Evolutionary conservation across 1,140 invertebrate species (phyloP).

Genomic region (Heliconius nattereri): DNA sequence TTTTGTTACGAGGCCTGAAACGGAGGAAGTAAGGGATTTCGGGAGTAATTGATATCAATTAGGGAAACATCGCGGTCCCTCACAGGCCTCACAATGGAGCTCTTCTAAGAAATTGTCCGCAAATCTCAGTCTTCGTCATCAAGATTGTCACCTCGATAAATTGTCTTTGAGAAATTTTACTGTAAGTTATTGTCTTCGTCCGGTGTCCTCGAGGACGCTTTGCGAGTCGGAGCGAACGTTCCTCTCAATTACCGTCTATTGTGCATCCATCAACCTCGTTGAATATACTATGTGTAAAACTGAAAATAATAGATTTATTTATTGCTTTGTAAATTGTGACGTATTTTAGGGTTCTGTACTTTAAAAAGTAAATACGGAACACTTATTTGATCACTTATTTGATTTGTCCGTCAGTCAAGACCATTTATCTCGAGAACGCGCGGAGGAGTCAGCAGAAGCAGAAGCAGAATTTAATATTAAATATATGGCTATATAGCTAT

Average conservation of each 20-base stretch:
- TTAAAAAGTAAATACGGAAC: no score
- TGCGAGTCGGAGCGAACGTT: neutral
- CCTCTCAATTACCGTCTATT: conserved; percentile 3
- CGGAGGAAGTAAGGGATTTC: conserved; percentile 16
- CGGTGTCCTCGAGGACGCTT: neutral
- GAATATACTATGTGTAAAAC: neutral
- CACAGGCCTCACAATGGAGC: conserved; percentile 30
- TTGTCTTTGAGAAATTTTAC: conserved; percentile 22
- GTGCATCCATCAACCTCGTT: neutral
- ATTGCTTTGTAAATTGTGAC: neutral
- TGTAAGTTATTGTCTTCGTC: conserved; percentile 11
- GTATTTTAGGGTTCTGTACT: no score
- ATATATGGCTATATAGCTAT: no score
- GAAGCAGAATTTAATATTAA: no score
- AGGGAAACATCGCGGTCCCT: conserved; percentile 26
- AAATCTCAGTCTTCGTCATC: conserved; percentile 36
- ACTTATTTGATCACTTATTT: no score
- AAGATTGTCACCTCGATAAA: conserved; percentile 39
- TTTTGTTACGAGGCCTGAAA: neutral
- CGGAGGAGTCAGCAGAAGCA: no score
- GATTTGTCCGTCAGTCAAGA: no score
- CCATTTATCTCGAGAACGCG: no score
- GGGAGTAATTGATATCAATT: conserved; percentile 40
- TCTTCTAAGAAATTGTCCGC: conserved; percentile 25
- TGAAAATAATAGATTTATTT: neutral